These are phyloP conservation scores for Prosapia bicincta DNA, from an alignment of 2,888 invertebrate species.

Conservation along the genomic window DNA sequence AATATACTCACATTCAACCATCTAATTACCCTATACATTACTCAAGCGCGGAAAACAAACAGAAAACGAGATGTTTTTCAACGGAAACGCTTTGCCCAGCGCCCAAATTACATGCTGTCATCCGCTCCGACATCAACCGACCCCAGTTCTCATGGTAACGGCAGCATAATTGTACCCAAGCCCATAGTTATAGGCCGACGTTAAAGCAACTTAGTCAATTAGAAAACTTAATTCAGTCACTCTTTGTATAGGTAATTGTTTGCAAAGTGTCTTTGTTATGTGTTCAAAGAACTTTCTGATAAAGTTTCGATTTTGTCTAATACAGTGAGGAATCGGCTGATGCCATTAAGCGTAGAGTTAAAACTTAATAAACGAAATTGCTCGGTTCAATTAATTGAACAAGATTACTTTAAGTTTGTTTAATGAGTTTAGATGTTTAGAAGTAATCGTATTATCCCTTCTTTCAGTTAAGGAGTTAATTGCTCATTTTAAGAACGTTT, in stretches of 20 bases:
- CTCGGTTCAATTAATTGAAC: neutral
- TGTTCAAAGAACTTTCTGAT: neutral
- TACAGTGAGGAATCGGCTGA: neutral
- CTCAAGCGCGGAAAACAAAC: neutral
- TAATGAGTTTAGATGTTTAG: neutral
- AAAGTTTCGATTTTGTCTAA: neutral
- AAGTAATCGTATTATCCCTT: neutral
- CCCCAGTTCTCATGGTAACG: neutral
- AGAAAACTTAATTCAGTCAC: neutral
- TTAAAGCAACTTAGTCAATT: neutral
- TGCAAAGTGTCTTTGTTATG: neutral
- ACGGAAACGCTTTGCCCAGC: neutral
- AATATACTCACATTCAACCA: neutral
- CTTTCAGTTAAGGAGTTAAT: neutral
- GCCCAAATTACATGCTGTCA: neutral
- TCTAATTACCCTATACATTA: neutral
- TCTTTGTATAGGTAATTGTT: neutral
- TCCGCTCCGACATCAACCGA: neutral
- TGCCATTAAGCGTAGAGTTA: neutral
- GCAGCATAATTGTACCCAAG: neutral
- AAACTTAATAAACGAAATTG: neutral
- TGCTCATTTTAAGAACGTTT: too few species aligned
- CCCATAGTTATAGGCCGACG: neutral
- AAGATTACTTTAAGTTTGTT: neutral
- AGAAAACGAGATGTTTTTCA: neutral